A percentile compares a stretch with the other conserved stretches of the same genome.
These are phyloP conservation scores for Acinonyx jubatus DNA, from an alignment of 2,113 vertebrate species.

Conservation along the genomic window DNA sequence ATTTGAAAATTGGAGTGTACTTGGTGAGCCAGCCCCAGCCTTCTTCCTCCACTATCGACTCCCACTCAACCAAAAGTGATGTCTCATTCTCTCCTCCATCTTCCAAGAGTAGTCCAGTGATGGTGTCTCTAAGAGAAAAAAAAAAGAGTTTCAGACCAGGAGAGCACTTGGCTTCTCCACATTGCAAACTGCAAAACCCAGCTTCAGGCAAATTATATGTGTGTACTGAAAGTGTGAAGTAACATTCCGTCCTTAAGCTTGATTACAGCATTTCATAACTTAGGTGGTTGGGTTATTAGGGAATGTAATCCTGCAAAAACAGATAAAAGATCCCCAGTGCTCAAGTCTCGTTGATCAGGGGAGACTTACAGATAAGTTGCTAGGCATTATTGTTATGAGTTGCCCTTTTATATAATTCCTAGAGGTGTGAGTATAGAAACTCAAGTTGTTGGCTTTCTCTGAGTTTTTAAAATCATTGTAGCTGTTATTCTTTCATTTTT, in stretches of 20 bases:
- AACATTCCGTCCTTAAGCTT: not conserved
- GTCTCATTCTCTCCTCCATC: constrained; percentile 37
- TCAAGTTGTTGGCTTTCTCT: not conserved
- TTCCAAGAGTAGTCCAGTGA: not conserved
- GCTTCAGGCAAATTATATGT: not conserved
- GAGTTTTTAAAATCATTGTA: not conserved
- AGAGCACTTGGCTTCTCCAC: not conserved
- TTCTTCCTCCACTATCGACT: constrained; percentile 40
- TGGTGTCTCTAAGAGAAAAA: not conserved
- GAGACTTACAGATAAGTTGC: not conserved
- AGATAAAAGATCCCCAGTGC: not conserved
- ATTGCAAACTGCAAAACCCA: not conserved
- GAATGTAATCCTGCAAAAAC: not conserved
- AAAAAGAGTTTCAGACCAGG: not conserved
- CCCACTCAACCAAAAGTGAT: not conserved
- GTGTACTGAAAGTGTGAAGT: not conserved
- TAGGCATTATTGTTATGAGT: not conserved
- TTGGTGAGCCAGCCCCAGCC: not conserved
- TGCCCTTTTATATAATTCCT: not conserved
- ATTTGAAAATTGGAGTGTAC: not conserved
- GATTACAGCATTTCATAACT: not conserved
- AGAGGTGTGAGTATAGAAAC: not conserved
- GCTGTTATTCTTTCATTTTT: not conserved
- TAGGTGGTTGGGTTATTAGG: not conserved
- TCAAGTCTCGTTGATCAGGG: not conserved